phyloP scores from a whole-genome alignment of 2,888 invertebrate genomes.

The Agrotis puta region DNA sequence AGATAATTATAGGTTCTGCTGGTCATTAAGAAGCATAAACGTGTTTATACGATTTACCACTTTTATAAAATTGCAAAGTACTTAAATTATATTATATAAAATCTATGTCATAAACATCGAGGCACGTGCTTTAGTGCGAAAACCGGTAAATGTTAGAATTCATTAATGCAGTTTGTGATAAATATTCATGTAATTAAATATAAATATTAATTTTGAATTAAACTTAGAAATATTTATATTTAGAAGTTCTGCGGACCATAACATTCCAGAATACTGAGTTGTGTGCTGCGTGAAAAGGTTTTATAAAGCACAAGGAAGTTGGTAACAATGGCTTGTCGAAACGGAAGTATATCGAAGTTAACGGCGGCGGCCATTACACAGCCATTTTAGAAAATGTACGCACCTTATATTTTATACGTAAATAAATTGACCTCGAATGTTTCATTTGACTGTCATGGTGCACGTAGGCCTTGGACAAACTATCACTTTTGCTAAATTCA shows the following conservation, averaged over 20 bases:
- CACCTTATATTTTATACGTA: slow-evolving; percentile 46
- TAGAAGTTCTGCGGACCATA: slow-evolving; percentile 13
- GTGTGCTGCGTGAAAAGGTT: slow-evolving; percentile 39
- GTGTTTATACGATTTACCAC: neutral
- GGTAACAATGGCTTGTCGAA: slow-evolving; percentile 74
- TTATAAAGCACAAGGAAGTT: slow-evolving; percentile 78
- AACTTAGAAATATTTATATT: too few species aligned
- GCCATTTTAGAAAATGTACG: slow-evolving; percentile 70
- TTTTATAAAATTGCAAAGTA: slow-evolving; percentile 7
- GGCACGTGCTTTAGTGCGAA: slow-evolving; percentile 33
- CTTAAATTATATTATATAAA: slow-evolving; percentile 4
- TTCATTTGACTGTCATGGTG: slow-evolving; percentile 50
- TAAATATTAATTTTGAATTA: slow-evolving; percentile 43
- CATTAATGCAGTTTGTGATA: slow-evolving; percentile 19
- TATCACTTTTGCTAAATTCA: slow-evolving; percentile 56
- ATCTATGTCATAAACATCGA: slow-evolving; percentile 13
- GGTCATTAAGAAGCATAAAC: slow-evolving; percentile 11
- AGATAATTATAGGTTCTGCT: slow-evolving; percentile 20
- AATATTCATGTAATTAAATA: slow-evolving; percentile 47
- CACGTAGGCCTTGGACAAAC: slow-evolving; percentile 50
- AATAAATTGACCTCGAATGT: slow-evolving; percentile 74
- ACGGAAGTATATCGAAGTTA: slow-evolving; percentile 73
- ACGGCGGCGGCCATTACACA: slow-evolving; percentile 73
- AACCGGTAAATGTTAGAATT: slow-evolving; percentile 53
- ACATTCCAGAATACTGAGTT: slow-evolving; percentile 11